Evolutionary conservation across 2,888 invertebrate species (phyloP), one percentile per base, ranked within the genome.

Genomic region (Melieria crassipennis): DNA sequence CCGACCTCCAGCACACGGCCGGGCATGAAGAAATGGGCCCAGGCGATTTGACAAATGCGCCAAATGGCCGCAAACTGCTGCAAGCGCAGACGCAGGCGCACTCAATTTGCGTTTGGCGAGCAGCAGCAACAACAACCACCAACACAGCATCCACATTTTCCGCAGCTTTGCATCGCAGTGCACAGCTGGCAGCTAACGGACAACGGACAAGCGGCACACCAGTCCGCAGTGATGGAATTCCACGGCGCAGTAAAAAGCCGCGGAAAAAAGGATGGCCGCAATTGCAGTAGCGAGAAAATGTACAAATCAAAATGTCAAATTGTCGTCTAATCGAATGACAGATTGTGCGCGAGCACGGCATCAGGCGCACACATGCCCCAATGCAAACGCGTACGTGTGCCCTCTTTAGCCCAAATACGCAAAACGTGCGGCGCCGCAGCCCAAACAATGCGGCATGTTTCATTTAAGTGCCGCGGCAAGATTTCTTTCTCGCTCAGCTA

Each of bases 231-330:
- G 63, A 65, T 56, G 55, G 65, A 56, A 56, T 65, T 65, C 5
- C 56, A 56, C 11, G 4, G 11, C 66, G 16, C 16, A 1, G 16
- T 16, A 16, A 45, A 55, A 43, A 48, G 45, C 9, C 42, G 45
- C 47, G 30, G 42, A n/a, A 5, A 48, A 58, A 43, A 58, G 56
- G 6, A 57, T 52, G 13, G 7, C 52, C 6, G 13, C 52, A 52
- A 13, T n/a, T n/a, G 13, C 65, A 45, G 69, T 69, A 65, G 65
- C 69, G 69, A 60, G 65, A 65, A 62, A 66, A 65, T 69, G 66
- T 71, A 65, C 70, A 73, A 73, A 71, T 65, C 65, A 73, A 71
- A 73, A 71, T 73, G 73, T 73, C 70, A 73, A 73, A 73, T 73
- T 73, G 73, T 65, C 73, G 71, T 73, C 71, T 68, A 68, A 71